Conservation (phyloP, 2,888 invertebrate species). For the Mechanitis mazaeus region DNA sequence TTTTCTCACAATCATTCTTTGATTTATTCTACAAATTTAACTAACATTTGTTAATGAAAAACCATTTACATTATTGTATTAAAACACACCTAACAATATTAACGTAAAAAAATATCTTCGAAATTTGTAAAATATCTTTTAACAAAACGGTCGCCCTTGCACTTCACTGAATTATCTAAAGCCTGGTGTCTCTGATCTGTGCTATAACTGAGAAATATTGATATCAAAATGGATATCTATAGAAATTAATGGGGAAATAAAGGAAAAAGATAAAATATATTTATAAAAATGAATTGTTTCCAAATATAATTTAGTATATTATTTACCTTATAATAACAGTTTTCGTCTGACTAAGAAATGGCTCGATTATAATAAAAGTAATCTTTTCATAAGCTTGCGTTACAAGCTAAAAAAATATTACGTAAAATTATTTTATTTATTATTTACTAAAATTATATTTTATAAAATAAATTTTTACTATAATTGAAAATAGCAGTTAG, state of each 20-base stretch:
- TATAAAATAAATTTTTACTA: too few species aligned
- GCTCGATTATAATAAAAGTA: not conserved
- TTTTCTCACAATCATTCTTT: too few species aligned
- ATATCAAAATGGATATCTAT: too few species aligned
- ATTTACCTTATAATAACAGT: not conserved
- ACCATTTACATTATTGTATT: too few species aligned
- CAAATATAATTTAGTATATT: not conserved
- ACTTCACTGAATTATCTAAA: slow-evolving; percentile 24
- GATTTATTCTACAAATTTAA: too few species aligned
- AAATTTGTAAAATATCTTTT: slow-evolving; percentile 31
- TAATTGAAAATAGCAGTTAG: too few species aligned
- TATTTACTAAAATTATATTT: too few species aligned
- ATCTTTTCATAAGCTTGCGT: not conserved
- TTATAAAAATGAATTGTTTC: too few species aligned
- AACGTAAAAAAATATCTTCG: slow-evolving; percentile 21
- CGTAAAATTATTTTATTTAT: too few species aligned
- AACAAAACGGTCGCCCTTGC: slow-evolving; percentile 25
- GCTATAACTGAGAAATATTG: slow-evolving; percentile 23
- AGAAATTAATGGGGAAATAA: not conserved
- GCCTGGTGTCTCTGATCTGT: slow-evolving; percentile 23
- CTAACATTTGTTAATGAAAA: too few species aligned
- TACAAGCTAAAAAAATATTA: not conserved
- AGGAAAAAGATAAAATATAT: not conserved
- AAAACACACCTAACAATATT: too few species aligned
- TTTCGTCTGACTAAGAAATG: not conserved